Base-by-base conservation (phyloP, 2,113 vertebrate genomes). In the Clinocottus analis region DNA sequence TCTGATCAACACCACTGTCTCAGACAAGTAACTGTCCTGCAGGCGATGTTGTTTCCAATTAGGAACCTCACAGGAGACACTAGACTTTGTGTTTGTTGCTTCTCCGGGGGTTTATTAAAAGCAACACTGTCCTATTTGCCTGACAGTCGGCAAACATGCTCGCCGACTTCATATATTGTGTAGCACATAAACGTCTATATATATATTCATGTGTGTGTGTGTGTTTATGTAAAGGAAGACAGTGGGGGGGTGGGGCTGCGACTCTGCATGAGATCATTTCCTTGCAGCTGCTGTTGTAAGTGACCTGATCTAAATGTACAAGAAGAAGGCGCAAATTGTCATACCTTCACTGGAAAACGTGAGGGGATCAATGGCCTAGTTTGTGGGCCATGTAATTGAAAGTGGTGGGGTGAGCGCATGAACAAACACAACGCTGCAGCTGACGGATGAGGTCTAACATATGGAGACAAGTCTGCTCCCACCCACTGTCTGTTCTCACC, bases 371-470 rank as follows among this genome's bases (percentile, higher is more conserved):
- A 87, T 89, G 87, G 59, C 37, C 61, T 53, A 64, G 80, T 85
- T 91, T 83, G 90, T 77, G 82, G 85, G 65, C 81, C 84, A 70
- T 93, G 89, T 91, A 93, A 93, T 87, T 91, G 79, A 90, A 85
- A 89, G 82, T 64, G 85, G 69, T 79, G 80, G 81, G 80, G 74
- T 19, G 65, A 82, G 82, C 2, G 62, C 76, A 82, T 76, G 87
- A 78, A 72, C 72, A 88, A 87, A 80, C 84, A 81, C 72, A 87
- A 84, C 65, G 77, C 61, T 78, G 85, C 88, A 91, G 89, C 90
- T 88, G 88, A 90, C 59, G 67, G 89, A 76, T 90, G 87, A 93
- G 89, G 85, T 77, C 72, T 58, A 86, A 88, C 92, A 91, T 72
- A 92, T 84, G 91, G 87, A 81, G 79, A 80, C 70, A 47, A 70